These are phyloP conservation scores for Trematocara variabile DNA, from an alignment of 2,113 vertebrate species.

Conservation along the genomic window DNA sequence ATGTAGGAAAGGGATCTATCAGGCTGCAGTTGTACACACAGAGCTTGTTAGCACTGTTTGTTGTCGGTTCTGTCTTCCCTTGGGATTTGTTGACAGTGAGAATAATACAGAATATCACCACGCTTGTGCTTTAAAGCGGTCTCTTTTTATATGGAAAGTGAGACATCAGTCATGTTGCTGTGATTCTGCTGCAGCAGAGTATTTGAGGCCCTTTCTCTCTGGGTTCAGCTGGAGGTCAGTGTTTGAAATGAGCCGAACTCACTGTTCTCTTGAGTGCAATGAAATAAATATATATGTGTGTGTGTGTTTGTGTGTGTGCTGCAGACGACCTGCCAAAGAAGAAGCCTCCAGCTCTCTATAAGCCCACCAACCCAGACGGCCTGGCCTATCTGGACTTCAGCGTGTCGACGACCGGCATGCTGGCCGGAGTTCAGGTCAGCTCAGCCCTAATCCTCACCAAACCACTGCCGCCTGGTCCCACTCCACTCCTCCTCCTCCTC, in stretches of 20 bases:
- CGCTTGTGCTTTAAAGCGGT: not conserved
- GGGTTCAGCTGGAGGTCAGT: not conserved
- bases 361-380: slow-evolving; percentile 93
- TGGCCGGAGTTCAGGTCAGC: slow-evolving; percentile 95
- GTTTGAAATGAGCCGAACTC: not conserved
- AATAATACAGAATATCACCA: not conserved
- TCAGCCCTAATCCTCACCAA: not conserved
- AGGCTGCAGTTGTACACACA: not conserved
- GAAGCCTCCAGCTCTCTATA: slow-evolving; percentile 92
- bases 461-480: not conserved
- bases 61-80: not conserved
- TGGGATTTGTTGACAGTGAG: not conserved
- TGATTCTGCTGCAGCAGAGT: not conserved
- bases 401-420: slow-evolving; percentile 98
- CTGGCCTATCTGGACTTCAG: slow-evolving; percentile 98
- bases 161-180: not conserved
- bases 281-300: not conserved
- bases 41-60: not conserved
- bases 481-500: not conserved
- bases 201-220: not conserved
- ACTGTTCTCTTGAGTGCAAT: not conserved
- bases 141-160: not conserved
- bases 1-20: not conserved
- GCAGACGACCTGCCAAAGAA: slow-evolving; percentile 98
- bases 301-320: slow-evolving; percentile 2